Evolutionary conservation across 1,140 invertebrate species (phyloP), one percentile per base, ranked within the genome.

Genomic region (Aphidius gifuensis): DNA sequence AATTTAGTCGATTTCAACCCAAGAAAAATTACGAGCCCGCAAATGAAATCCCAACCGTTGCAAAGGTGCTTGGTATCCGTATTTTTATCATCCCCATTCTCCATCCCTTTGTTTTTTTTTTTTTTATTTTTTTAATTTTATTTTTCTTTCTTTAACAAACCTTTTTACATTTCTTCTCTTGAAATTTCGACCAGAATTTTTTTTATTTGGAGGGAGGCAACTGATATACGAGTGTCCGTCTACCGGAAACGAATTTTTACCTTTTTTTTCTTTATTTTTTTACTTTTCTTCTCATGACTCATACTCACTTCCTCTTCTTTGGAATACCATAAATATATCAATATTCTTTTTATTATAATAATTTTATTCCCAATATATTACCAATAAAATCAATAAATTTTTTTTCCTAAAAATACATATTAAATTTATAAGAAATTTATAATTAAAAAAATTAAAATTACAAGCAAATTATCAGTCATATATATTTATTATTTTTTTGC

Each of bases 1-100:
- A 55, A 55, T 63, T 63, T 56, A 56, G 42, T 63, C 56, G 61
- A 63, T 63, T 63, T 46, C 49, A 53, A 66, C 62, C 65, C 69
- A 61, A 61, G 66, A 74, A 71, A 74, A 76, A 72, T 76, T 75
- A 76, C 68, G 72, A 70, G 58, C 61, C 69, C 66, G 56, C 70
- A 68, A 74, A 77, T 75, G 69, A 77, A 77, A 77, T 74, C 68
- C 60, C 53, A 66, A 68, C 2, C 67, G 56, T 58, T 54, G 46
- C 44, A 57, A 32, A 32, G 23, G 23, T 32, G 23, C 23, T 32
- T 32, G 45, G 54, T 46, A 58, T 44, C 8, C 58, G 48, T 40
- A 55, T 42, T 39, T 42, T 38, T 40, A 55, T 55, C 21, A 64
- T 38, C 58, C 42, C 48, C 4, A 39, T 46, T 42, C 60, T 50